These are phyloP conservation scores for Todiramphus saurophagus DNA, from an alignment of 2,113 vertebrate genomes.

Conservation along the genomic window DNA sequence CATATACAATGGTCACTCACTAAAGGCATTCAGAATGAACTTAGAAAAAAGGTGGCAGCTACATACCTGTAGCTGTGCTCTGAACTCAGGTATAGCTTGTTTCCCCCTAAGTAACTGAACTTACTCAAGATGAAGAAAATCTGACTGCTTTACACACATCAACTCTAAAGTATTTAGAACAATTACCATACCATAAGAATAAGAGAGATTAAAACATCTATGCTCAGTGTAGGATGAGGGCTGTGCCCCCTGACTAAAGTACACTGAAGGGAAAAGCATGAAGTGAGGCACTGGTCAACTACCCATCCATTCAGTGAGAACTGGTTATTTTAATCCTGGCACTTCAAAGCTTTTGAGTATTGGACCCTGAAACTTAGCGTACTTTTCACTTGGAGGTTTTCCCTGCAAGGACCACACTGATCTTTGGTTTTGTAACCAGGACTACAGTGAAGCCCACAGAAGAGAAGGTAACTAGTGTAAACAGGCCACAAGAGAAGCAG, in stretches of 20 bases:
- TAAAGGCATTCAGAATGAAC: background rate
- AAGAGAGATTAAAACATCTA: background rate
- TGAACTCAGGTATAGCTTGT: background rate
- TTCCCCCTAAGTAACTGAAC: background rate
- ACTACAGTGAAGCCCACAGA: background rate
- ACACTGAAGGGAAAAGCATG: rapidly evolving
- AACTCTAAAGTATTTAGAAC: background rate
- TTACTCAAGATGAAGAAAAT: background rate
- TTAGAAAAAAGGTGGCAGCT: background rate
- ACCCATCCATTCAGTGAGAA: background rate
- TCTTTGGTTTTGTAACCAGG: background rate
- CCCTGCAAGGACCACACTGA: background rate
- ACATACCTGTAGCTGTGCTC: background rate
- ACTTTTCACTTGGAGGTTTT: background rate
- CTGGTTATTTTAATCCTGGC: background rate
- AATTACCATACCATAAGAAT: background rate
- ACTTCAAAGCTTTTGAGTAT: background rate
- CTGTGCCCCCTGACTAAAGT: rapidly evolving
- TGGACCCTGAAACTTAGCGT: background rate
- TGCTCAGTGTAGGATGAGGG: background rate
- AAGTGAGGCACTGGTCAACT: background rate
- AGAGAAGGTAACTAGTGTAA: background rate
- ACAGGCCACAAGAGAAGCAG: background rate
- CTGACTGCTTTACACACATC: background rate
- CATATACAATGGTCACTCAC: background rate